Evolutionary conservation across 1,140 invertebrate species (phyloP), one percentile per base, ranked within the genome.

Genomic region (Drosophila chauvacae): DNA sequence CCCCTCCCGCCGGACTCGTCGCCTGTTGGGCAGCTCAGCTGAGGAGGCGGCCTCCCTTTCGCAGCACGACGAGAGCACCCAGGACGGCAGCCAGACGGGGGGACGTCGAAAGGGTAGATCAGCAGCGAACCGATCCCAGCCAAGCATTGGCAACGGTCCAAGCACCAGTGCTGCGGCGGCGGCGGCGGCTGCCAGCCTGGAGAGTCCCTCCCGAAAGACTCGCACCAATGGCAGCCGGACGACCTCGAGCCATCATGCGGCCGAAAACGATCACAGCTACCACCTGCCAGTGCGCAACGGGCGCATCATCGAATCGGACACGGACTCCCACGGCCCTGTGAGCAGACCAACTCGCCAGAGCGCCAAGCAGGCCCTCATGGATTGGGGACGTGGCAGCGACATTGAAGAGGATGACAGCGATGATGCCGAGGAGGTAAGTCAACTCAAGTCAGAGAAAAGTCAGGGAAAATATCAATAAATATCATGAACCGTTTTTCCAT

Each of bases 211-310:
- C 7, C 79, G 91, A 7, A 91, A 77, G 42, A 92, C 87, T 5
- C 81, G 90, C 23, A 82, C 81, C 35, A 90, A 91, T 51, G 81
- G 82, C 1, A 74, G 69, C 2, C 56, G 86, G 3, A 33, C 35
- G 1, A 28, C 47, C 14, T 10, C 44, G 4, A 51, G 77, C 10
- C 74, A 81, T 18, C 56, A 78, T 61, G 83, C 79, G 3, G 60
- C 91, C 7, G 91, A 92, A 45, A 91, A 91, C 45, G 91, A 92
- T 77, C 91, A 92, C 45, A 92, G 91, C 63, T 92, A 92, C 56
- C 91, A 92, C 75, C 44, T 92, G 37, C 86, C 91, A 1, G 87
- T 88, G 11, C 85, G 90, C 51, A 91, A 90, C 57, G 90, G 91
- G 5, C 90, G 91, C 4, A 87, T 91, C 30, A 77, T 87, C 5